A percentile compares a stretch with the other conserved stretches of the same genome.
Conservation (phyloP, 2,113 vertebrate genomes). For the Plecturocebus donacophilus region DNA sequence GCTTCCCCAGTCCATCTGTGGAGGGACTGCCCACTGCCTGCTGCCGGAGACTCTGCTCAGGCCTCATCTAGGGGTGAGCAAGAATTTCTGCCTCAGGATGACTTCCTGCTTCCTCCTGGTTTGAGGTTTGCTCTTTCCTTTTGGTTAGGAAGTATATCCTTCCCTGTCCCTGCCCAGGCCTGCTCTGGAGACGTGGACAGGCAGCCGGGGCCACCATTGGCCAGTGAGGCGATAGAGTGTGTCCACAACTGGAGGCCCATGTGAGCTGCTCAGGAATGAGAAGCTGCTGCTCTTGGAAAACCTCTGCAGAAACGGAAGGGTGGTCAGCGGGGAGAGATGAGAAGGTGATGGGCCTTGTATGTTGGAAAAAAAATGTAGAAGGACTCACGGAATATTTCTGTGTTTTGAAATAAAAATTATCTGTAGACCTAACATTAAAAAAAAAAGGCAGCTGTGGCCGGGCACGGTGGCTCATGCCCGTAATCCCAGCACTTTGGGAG, state of each 20-base stretch:
- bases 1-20: neutral
- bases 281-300: neutral
- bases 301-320: neutral
- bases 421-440: no score
- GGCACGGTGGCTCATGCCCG: no score
- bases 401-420: neutral
- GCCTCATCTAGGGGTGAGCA: conserved; percentile 61
- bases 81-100: conserved; percentile 80
- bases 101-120: conserved; percentile 81
- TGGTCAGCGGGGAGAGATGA: neutral
- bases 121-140: conserved; percentile 80
- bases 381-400: neutral
- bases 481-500: no score
- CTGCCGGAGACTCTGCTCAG: neutral
- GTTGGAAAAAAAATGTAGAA: neutral
- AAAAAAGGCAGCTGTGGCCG: no score
- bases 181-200: neutral
- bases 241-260: neutral
- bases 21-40: neutral
- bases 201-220: neutral
- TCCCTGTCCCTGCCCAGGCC: neutral
- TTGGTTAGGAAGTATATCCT: conserved; percentile 57
- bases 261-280: neutral
- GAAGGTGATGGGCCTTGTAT: neutral
- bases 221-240: neutral